These are phyloP conservation scores for Orycteropus afer DNA, from an alignment of 2,113 vertebrate species.

Conservation along the genomic window DNA sequence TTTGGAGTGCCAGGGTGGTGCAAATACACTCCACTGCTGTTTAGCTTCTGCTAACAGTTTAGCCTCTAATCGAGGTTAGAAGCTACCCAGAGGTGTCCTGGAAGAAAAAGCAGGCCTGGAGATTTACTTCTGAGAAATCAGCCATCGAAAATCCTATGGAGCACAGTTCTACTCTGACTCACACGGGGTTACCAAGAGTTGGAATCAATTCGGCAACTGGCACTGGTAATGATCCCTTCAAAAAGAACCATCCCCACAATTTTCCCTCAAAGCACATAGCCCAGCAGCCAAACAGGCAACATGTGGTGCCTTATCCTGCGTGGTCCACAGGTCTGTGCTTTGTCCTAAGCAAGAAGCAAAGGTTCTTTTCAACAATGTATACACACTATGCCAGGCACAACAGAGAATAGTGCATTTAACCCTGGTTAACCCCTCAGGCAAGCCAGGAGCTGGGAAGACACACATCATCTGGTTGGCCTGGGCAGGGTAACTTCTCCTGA, in stretches of 20 bases:
- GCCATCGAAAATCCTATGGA: neutral
- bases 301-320: neutral
- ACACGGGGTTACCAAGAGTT: neutral
- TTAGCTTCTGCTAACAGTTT: too few relatives aligned
- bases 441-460: neutral
- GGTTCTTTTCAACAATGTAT: neutral
- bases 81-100: neutral
- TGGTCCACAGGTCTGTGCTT: neutral
- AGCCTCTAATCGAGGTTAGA: too few relatives aligned
- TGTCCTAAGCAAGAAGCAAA: neutral
- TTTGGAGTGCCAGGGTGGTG: too few relatives aligned
- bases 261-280: neutral
- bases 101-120: neutral
- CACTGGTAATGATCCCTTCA: neutral
- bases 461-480: neutral
- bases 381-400: neutral
- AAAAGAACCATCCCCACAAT: neutral
- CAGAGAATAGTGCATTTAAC: neutral
- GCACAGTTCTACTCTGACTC: neutral
- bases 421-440: neutral
- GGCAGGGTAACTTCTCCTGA: neutral
- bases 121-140: neutral
- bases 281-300: neutral
- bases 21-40: too few relatives aligned
- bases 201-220: neutral